These are phyloP conservation scores for Cyclopterus lumpus DNA, from an alignment of 2,797 vertebrate species.

Conservation along the genomic window DNA sequence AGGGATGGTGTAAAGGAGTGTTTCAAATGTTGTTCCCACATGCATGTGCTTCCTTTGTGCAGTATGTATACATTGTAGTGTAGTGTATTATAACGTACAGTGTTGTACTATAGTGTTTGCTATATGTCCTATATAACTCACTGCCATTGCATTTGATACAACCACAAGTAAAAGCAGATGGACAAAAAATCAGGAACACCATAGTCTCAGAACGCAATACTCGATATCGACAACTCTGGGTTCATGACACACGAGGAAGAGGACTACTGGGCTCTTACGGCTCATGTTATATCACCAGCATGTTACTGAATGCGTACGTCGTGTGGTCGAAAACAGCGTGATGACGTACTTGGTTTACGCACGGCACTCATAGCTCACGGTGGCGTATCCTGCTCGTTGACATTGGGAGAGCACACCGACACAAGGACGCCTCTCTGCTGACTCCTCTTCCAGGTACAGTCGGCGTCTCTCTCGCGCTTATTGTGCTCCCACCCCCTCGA, in stretches of 20 bases:
- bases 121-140: too few relatives aligned
- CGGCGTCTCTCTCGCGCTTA: fast-evolving
- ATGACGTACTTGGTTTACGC: conserved; percentile 11
- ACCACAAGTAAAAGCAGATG: neutral
- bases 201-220: neutral
- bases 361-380: neutral
- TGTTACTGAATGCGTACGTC: neutral
- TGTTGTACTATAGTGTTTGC: too few relatives aligned
- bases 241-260: neutral
- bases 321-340: neutral
- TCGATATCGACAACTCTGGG: too few relatives aligned
- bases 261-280: neutral
- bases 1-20: too few relatives aligned
- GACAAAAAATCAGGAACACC: neutral
- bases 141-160: too few relatives aligned
- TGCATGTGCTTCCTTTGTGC: too few relatives aligned
- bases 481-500: fast-evolving
- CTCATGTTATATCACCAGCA: neutral
- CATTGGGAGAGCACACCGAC: conserved; percentile 39
- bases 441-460: neutral
- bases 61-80: too few relatives aligned
- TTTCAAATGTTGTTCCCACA: neutral
- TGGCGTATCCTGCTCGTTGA: conserved; percentile 51
- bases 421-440: neutral
- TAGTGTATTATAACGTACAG: too few relatives aligned